phyloP scores from a whole-genome alignment of 2,888 invertebrate genomes.

The Boloria selene region DNA sequence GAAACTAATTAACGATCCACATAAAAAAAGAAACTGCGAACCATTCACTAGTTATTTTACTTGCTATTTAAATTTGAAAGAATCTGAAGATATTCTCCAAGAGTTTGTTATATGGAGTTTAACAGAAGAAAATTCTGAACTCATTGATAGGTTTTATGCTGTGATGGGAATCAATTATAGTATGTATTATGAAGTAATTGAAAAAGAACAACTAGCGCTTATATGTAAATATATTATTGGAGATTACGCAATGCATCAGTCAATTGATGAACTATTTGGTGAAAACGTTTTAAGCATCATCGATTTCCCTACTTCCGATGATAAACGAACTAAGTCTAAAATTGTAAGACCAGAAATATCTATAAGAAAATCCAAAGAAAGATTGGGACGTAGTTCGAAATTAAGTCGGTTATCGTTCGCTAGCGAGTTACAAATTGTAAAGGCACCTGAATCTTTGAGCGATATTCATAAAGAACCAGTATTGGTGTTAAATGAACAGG shows the following conservation, averaged over 20 bases:
- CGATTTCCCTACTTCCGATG: slow-evolving; percentile 63
- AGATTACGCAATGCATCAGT: slow-evolving; percentile 60
- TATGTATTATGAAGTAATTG: slow-evolving; percentile 81
- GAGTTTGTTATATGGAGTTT: slow-evolving; percentile 70
- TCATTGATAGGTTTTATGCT: slow-evolving; percentile 83
- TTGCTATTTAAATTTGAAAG: slow-evolving; percentile 77
- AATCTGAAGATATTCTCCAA: slow-evolving; percentile 67
- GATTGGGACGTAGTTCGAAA: slow-evolving; percentile 56
- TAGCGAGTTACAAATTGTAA: slow-evolving; percentile 54
- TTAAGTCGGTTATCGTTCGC: slow-evolving; percentile 51
- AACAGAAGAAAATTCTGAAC: slow-evolving; percentile 68
- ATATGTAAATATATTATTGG: slow-evolving; percentile 76
- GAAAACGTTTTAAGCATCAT: slow-evolving; percentile 60
- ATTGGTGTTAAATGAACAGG: slow-evolving; percentile 51
- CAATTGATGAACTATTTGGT: slow-evolving; percentile 68
- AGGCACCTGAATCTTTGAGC: slow-evolving; percentile 51
- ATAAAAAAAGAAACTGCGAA: slow-evolving; percentile 56
- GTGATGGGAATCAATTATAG: slow-evolving; percentile 82
- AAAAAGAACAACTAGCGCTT: slow-evolving; percentile 77
- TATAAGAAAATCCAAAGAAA: slow-evolving; percentile 58
- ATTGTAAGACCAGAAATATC: slow-evolving; percentile 61
- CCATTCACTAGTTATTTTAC: slow-evolving; percentile 82
- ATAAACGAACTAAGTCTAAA: slow-evolving; percentile 65
- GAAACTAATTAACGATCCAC: slow-evolving; percentile 77
- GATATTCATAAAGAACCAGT: slow-evolving; percentile 46